phyloP scores from a whole-genome alignment of 2,797 vertebrate genomes.

The Phyllotis vaccarum region DNA sequence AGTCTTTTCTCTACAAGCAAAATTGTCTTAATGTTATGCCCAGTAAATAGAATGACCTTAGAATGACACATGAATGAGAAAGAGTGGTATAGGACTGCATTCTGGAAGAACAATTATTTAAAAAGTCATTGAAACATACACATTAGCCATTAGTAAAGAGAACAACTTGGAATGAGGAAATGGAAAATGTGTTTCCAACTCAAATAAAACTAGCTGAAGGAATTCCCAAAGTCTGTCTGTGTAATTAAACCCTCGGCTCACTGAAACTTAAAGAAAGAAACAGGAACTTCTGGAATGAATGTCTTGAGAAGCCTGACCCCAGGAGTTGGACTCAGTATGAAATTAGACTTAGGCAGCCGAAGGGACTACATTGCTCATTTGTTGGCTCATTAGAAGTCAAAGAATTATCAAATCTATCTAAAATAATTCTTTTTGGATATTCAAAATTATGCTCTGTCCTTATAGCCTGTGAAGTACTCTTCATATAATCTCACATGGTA shows the following conservation, averaged over 20 bases:
- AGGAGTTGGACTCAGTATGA: neutral
- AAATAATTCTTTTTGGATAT: conserved; percentile 29
- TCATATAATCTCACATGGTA: neutral
- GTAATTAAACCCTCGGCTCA: conserved; percentile 40
- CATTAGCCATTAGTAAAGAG: conserved; percentile 34
- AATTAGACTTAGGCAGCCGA: neutral
- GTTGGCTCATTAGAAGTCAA: neutral
- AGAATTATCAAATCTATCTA: neutral
- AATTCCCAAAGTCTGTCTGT: conserved; percentile 21
- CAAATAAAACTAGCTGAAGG: conserved; percentile 64
- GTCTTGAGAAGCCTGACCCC: neutral
- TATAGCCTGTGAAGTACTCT: neutral
- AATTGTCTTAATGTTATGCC: conserved; percentile 3
- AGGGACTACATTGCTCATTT: neutral
- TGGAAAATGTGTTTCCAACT: conserved; percentile 67
- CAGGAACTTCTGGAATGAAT: conserved; percentile 28
- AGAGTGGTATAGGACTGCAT: conserved; percentile 25
- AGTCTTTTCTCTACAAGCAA: neutral
- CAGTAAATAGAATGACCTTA: conserved; percentile 39
- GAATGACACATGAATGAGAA: conserved; percentile 34
- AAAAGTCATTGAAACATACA: conserved; percentile 50
- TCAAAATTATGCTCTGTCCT: neutral
- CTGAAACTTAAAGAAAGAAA: conserved; percentile 71
- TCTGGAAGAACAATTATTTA: conserved; percentile 43
- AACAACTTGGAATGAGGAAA: conserved; percentile 50